phyloP scores from a whole-genome alignment of 2,797 vertebrate genomes.

The Yasuhikotakia modesta region DNA sequence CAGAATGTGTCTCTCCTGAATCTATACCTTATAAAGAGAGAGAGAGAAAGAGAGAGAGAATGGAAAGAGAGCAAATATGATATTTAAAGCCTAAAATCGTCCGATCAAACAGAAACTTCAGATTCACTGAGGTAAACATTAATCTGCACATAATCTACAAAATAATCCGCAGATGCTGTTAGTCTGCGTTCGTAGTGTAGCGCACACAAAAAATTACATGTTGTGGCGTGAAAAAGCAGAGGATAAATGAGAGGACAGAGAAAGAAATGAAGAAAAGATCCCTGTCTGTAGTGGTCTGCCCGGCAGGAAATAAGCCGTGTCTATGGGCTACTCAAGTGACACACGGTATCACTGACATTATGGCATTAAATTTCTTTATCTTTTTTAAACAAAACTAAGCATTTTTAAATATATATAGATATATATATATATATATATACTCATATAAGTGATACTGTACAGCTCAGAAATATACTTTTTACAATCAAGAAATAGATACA shows the following conservation, averaged over 20 bases:
- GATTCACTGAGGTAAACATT: constrained; percentile 25
- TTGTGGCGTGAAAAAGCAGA: constrained; percentile 1
- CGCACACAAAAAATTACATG: not conserved
- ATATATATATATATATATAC: constrained; percentile 70
- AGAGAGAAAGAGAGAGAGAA: constrained; percentile 5
- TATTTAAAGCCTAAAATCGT: not conserved
- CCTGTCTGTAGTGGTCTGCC: constrained; percentile 89
- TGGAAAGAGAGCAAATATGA: constrained; percentile 12
- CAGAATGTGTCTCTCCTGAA: constrained; percentile 39
- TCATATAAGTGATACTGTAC: constrained; percentile 84
- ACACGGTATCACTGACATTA: constrained; percentile 97
- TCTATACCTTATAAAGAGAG: constrained; percentile 44
- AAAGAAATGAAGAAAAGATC: constrained; percentile 66
- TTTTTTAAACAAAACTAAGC: constrained; percentile 79
- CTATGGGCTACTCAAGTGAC: constrained; percentile 96
- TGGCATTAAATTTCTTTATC: constrained; percentile 75
- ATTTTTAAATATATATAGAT: constrained; percentile 56
- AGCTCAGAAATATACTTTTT: constrained; percentile 84
- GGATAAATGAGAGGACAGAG: constrained; percentile 4
- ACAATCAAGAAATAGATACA: constrained; percentile 99
- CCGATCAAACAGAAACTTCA: constrained; percentile 13
- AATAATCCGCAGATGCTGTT: constrained; percentile 21
- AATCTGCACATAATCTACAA: not conserved
- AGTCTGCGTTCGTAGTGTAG: not conserved
- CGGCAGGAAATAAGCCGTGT: constrained; percentile 88